A percentile compares a stretch with the other conserved stretches of the same genome.
These are phyloP conservation scores for Eupithecia inturbata DNA, from an alignment of 2,888 invertebrate genomes.

Conservation along the genomic window DNA sequence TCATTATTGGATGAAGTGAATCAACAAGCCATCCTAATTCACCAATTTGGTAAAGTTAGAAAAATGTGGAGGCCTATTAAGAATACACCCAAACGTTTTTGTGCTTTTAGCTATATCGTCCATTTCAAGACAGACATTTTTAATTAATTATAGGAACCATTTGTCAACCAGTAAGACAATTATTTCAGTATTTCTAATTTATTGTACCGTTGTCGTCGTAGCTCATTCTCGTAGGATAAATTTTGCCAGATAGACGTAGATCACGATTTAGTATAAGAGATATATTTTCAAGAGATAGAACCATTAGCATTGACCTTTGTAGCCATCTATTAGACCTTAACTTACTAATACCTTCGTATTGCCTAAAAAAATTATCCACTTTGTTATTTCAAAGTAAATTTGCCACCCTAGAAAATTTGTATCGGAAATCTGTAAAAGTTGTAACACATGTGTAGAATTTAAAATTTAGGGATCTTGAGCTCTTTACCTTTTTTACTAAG, in stretches of 20 bases:
- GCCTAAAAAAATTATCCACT: not conserved
- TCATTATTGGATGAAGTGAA: not conserved
- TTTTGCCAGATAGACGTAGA: conserved; percentile 39
- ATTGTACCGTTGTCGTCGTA: conserved; percentile 36
- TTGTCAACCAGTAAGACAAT: conserved; percentile 26
- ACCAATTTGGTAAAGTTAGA: not conserved
- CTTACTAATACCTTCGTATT: too few species aligned
- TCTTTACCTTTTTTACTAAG: conserved; percentile 11
- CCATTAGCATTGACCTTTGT: conserved; percentile 27
- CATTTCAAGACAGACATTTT: conserved; percentile 19
- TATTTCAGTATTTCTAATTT: conserved; percentile 41
- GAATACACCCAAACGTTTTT: not conserved
- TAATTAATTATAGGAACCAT: conserved; percentile 4
- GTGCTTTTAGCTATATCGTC: not conserved
- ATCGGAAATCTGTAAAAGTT: not conserved
- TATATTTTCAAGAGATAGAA: conserved; percentile 17
- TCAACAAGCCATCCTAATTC: not conserved
- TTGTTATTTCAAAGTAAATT: not conserved
- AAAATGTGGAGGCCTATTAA: not conserved
- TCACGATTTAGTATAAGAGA: conserved; percentile 39
- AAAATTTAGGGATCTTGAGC: not conserved
- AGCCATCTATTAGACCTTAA: conserved; percentile 18
- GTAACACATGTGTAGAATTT: not conserved
- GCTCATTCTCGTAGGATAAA: conserved; percentile 42
- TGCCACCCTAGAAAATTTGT: not conserved